Percentiles rank a stretch among this genome's conserved stretches.
Evolutionary conservation across 37 sponge, comb jelly and placozoan species (phyloP).

Genomic region (Trichoplax adhaerens): DNA sequence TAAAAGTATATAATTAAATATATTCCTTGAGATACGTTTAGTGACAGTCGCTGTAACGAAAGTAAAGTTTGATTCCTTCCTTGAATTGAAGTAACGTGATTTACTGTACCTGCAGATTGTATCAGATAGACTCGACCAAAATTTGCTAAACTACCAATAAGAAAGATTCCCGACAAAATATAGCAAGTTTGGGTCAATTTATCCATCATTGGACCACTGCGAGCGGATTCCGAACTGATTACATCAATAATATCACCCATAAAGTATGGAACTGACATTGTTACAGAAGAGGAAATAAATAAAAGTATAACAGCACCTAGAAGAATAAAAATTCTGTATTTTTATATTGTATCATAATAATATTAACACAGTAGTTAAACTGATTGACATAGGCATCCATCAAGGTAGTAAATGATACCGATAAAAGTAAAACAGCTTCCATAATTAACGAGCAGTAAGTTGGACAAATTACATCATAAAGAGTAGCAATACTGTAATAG

Average conservation of each 20-base stretch:
- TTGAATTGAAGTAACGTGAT: background rate
- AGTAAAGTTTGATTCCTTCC: too few relatives aligned
- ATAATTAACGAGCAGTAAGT: too few relatives aligned
- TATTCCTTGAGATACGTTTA: slow-evolving; percentile 1
- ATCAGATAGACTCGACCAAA: slow-evolving; percentile 21
- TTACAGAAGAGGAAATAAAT: slow-evolving; percentile 18
- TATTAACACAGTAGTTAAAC: too few relatives aligned
- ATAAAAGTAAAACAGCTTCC: too few relatives aligned
- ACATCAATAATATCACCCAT: slow-evolving; percentile 21
- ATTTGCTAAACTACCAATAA: slow-evolving; percentile 24
- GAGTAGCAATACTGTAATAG: too few relatives aligned
- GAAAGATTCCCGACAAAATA: slow-evolving; percentile 15
- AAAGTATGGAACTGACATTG: slow-evolving; percentile 25
- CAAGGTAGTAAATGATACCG: too few relatives aligned
- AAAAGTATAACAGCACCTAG: slow-evolving; percentile 14
- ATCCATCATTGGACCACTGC: slow-evolving; percentile 1
- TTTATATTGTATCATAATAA: too few relatives aligned
- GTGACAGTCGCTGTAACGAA: background rate
- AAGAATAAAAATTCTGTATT: background rate
- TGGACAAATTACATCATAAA: too few relatives aligned
- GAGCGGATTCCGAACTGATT: slow-evolving; percentile 1
- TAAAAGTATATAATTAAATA: slow-evolving; percentile 15
- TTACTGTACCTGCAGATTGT: slow-evolving; percentile 17
- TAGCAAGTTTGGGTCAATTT: slow-evolving; percentile 10
- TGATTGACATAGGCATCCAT: too few relatives aligned